These are phyloP conservation scores for Sisyra nigra DNA, from an alignment of 2,888 invertebrate species.

Conservation along the genomic window DNA sequence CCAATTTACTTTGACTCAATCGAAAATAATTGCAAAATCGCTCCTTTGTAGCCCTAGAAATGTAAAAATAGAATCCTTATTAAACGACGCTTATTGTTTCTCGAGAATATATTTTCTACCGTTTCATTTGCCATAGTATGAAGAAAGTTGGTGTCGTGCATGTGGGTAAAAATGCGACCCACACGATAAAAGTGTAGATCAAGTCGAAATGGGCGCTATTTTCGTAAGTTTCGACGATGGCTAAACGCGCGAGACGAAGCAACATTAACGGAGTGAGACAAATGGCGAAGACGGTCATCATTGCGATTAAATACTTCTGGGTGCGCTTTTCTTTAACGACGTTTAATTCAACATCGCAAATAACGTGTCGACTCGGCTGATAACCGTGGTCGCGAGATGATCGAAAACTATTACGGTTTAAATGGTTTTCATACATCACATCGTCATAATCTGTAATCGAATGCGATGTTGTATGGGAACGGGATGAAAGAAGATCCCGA, in stretches of 20 bases:
- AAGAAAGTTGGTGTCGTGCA: slow-evolving; percentile 48
- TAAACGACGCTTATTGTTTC: background rate
- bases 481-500: slow-evolving; percentile 16
- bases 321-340: slow-evolving; percentile 44
- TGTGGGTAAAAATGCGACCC: slow-evolving; percentile 52
- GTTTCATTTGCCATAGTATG: slow-evolving; percentile 44
- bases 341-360: slow-evolving; percentile 37
- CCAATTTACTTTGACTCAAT: slow-evolving; percentile 28
- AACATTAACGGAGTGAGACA: slow-evolving; percentile 51
- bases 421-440: background rate
- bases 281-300: slow-evolving; percentile 46
- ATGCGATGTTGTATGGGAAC: slow-evolving; percentile 22
- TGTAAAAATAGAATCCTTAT: background rate
- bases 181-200: slow-evolving; percentile 48
- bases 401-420: slow-evolving; percentile 3
- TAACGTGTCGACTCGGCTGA: slow-evolving; percentile 27
- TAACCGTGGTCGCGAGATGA: slow-evolving; percentile 7
- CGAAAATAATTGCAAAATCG: slow-evolving; percentile 39
- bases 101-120: slow-evolving; percentile 25
- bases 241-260: slow-evolving; percentile 39
- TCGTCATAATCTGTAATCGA: slow-evolving; percentile 16
- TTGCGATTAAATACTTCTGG: slow-evolving; percentile 47
- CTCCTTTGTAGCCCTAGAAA: slow-evolving; percentile 34
- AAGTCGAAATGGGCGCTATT: slow-evolving; percentile 51
- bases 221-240: slow-evolving; percentile 49